Conservation (phyloP, 2,113 vertebrate genomes). For the Procavia capensis region DNA sequence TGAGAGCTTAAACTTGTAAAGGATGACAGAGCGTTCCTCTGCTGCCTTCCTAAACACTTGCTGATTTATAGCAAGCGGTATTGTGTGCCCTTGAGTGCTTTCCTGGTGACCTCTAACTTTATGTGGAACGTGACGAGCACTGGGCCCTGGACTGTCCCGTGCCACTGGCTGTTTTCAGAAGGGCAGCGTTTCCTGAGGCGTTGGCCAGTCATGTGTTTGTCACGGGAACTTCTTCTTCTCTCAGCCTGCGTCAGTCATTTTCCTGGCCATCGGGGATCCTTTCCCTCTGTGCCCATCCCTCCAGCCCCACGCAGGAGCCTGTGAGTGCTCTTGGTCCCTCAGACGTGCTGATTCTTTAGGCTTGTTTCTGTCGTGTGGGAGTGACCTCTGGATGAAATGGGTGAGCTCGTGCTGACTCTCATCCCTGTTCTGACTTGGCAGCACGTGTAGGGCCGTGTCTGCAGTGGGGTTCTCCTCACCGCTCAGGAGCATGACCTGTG, state of each 20-base stretch:
- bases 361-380: background rate
- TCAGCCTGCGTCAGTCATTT: background rate
- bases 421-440: no score
- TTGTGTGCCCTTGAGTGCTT: background rate
- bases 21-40: rapidly evolving
- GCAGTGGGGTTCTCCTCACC: no score
- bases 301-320: no score
- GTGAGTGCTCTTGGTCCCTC: background rate
- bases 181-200: no score
- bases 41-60: no score
- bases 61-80: rapidly evolving
- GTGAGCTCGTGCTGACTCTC: background rate
- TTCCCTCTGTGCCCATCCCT: no score
- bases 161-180: background rate
- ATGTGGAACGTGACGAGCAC: no score
- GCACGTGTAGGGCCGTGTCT: no score
- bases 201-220: background rate
- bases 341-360: background rate
- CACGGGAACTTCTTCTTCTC: background rate
- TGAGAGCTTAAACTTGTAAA: background rate
- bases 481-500: no score
- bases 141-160: background rate
- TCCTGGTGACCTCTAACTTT: background rate
- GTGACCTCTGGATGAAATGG: background rate
- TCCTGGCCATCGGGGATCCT: background rate